Evolutionary conservation across 2,888 invertebrate species (phyloP).

Genomic region (Euclidia mi): DNA sequence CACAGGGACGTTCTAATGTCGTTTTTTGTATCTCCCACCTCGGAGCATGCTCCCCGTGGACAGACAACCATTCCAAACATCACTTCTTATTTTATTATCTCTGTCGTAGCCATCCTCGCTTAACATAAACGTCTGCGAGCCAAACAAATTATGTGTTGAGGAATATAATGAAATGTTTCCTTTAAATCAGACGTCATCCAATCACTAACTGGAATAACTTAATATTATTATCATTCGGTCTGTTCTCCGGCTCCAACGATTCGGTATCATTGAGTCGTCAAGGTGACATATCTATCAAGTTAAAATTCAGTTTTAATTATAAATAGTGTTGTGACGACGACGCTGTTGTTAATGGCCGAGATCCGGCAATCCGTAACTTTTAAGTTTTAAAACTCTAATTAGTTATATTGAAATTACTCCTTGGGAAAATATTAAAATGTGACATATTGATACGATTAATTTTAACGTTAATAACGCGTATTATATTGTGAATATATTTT

Average conservation of each 20-base stretch:
- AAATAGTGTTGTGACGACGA: conserved; percentile 8
- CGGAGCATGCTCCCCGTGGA: conserved; percentile 9
- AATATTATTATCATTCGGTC: neutral
- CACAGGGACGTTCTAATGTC: conserved; percentile 74
- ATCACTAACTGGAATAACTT: conserved; percentile 9
- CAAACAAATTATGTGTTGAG: conserved; percentile 8
- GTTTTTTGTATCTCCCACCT: conserved; percentile 64
- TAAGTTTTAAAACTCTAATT: conserved; percentile 9
- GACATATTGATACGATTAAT: conserved; percentile 13
- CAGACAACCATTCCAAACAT: conserved; percentile 24
- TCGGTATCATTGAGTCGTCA: conserved; percentile 12
- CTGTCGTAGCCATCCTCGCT: neutral
- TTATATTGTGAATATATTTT: conserved; percentile 1
- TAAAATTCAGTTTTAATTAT: conserved; percentile 5
- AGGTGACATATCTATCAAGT: conserved; percentile 12
- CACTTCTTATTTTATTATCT: conserved; percentile 9
- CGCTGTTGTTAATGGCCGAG: conserved; percentile 11
- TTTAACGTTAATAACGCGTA: conserved; percentile 7
- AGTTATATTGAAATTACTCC: neutral
- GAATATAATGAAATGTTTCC: conserved; percentile 4
- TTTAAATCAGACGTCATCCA: conserved; percentile 6
- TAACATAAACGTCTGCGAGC: conserved; percentile 3
- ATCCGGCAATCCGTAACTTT: conserved; percentile 12
- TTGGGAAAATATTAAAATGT: conserved; percentile 6
- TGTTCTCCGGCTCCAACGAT: neutral